Evolutionary conservation across 1,140 invertebrate genomes (phyloP).

Genomic region (Trachelipus rathkii): DNA sequence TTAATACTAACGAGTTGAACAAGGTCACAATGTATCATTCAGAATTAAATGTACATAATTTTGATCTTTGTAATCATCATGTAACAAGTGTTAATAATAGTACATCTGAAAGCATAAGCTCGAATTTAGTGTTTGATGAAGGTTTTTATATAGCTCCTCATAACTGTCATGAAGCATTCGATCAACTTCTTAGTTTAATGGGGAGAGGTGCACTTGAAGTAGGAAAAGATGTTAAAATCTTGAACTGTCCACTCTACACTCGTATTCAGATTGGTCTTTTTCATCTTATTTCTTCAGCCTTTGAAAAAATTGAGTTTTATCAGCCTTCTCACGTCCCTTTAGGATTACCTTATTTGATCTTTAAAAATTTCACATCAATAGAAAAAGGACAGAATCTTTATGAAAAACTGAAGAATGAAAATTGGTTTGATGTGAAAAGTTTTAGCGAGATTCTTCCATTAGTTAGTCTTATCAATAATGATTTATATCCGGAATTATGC

Average conservation of each 20-base stretch:
- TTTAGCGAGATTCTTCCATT: not conserved
- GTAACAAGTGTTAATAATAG: not conserved
- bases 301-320: slow-evolving; percentile 14
- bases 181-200: slow-evolving; percentile 16
- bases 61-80: not conserved
- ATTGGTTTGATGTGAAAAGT: not conserved
- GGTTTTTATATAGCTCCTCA: not conserved
- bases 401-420: not conserved
- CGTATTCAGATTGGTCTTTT: slow-evolving; percentile 22
- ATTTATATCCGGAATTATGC: not conserved
- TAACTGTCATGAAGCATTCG: not conserved
- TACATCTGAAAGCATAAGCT: not conserved
- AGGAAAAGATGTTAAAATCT: not conserved
- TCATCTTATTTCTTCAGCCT: not conserved
- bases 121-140: not conserved
- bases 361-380: not conserved
- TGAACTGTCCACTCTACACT: slow-evolving; percentile 14
- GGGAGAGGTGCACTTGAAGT: not conserved
- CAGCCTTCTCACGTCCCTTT: not conserved
- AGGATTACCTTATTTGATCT: not conserved
- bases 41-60: not conserved
- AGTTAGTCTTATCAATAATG: not conserved
- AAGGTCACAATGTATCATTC: not conserved
- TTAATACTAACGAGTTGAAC: not conserved
- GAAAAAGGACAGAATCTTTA: not conserved